These are phyloP conservation scores for Dasyornis broadbenti DNA, from an alignment of 2,113 vertebrate genomes.

Conservation along the genomic window DNA sequence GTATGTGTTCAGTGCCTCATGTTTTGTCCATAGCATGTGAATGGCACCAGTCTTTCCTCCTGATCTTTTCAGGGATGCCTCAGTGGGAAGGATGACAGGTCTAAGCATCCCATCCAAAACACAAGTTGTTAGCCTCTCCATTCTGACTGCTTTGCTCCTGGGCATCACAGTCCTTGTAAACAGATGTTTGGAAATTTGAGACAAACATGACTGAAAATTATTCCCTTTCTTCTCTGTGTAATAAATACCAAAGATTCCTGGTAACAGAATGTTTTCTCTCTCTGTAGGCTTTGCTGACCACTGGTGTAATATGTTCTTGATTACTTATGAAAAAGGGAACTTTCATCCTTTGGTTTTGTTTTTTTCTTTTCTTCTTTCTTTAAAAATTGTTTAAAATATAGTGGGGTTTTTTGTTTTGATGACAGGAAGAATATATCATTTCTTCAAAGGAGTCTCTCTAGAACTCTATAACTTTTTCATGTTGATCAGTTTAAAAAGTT, in stretches of 20 bases:
- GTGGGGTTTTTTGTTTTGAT: not conserved
- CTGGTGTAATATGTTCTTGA: not conserved
- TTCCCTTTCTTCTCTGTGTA: not conserved
- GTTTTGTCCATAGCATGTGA: conserved; percentile 51
- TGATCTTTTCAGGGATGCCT: not conserved
- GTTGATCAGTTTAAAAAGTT: not conserved
- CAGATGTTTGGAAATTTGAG: conserved; percentile 3
- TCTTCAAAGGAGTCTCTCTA: not conserved
- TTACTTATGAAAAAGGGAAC: not conserved
- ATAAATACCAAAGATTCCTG: not conserved
- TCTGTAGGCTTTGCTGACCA: not conserved
- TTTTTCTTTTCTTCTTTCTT: not conserved
- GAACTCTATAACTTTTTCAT: not conserved
- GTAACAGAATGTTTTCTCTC: not conserved
- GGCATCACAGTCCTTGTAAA: not conserved
- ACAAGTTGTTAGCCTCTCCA: not conserved
- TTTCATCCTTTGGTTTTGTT: not conserved
- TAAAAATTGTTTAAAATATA: not conserved
- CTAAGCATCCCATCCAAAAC: not conserved
- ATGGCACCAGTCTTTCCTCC: conserved; percentile 52
- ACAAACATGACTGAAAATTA: not conserved
- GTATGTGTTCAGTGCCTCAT: not conserved
- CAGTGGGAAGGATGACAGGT: not conserved
- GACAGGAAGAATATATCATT: not conserved
- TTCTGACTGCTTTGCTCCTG: not conserved